Percentiles rank a stretch among this genome's conserved stretches.
Evolutionary conservation across 2,113 vertebrate species (phyloP).

Genomic region (Anarrhichthys ocellatus): DNA sequence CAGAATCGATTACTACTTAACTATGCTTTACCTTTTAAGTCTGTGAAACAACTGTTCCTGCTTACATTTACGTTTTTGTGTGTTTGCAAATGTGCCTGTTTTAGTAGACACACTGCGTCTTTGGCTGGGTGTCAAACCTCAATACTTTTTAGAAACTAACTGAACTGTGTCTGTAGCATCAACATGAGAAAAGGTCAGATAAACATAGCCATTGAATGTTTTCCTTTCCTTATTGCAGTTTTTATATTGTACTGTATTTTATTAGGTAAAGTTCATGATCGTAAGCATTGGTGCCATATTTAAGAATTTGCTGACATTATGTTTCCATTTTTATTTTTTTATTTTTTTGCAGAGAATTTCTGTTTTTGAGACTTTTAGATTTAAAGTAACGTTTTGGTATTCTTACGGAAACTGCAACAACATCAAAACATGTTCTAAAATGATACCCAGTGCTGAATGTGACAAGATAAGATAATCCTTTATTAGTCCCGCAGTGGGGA

Average conservation of each 20-base stretch:
- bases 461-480: neutral
- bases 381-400: neutral
- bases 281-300: neutral
- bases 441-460: neutral
- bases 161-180: constrained; percentile 8
- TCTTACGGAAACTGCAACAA: neutral
- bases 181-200: neutral
- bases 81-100: constrained; percentile 26
- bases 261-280: neutral
- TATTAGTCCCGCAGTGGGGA: no score
- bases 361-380: neutral
- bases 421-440: neutral
- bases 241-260: neutral
- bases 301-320: neutral
- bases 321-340: neutral
- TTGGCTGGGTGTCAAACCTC: neutral
- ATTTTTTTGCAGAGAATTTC: no score
- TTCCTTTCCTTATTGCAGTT: neutral
- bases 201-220: neutral
- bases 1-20: constrained; percentile 73
- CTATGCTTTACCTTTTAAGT: constrained; percentile 62
- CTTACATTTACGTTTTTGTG: constrained; percentile 15
- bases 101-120: constrained; percentile 5
- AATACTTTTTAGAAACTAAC: neutral
- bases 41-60: constrained; percentile 37